Conservation (phyloP, 2,113 vertebrate genomes). For the Diphyllodes magnificus region DNA sequence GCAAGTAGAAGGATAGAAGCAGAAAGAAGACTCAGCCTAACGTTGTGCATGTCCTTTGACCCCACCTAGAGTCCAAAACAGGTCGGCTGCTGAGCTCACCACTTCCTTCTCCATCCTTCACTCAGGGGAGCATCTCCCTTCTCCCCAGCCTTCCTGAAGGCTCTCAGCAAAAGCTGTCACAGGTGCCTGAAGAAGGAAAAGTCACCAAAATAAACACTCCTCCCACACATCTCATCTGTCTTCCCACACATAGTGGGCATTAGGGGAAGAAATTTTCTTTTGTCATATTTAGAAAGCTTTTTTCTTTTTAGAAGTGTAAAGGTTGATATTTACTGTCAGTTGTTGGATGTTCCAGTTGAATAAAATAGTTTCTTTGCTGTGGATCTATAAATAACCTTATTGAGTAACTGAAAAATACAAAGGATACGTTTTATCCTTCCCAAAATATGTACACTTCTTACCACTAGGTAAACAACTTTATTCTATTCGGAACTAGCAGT, state of each 20-base stretch:
- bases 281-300: background rate
- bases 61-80: background rate
- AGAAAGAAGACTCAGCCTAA: background rate
- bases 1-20: background rate
- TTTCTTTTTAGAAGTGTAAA: background rate
- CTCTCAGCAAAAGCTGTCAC: background rate
- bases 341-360: conserved; percentile 18
- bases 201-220: background rate
- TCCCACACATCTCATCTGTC: background rate
- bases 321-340: conserved; percentile 47
- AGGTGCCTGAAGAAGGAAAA: background rate
- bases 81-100: background rate
- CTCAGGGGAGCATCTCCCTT: background rate
- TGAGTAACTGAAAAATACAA: background rate
- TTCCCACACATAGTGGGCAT: background rate
- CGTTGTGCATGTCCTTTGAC: background rate
- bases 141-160: background rate
- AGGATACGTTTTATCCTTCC: background rate
- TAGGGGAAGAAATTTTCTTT: background rate
- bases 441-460: background rate
- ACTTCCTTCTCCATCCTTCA: background rate
- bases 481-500: background rate
- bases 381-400: background rate
- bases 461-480: background rate
- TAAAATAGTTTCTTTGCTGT: conserved; percentile 25